These are phyloP conservation scores for Eumeta japonica DNA, from an alignment of 1,140 invertebrate genomes.

Conservation along the genomic window DNA sequence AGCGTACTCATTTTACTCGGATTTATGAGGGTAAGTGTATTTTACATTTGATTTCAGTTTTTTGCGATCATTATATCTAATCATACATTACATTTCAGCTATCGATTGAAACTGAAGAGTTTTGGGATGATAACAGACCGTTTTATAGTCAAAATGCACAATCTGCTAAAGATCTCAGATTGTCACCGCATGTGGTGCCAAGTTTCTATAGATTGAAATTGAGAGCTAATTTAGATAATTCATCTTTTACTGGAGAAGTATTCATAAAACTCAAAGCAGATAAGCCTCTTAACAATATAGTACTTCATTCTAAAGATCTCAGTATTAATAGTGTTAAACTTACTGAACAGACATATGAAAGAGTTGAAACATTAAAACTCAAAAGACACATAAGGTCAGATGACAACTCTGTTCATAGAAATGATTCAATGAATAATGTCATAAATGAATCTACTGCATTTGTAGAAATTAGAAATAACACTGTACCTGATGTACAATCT, in stretches of 20 bases:
- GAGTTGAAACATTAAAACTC: constrained; percentile 29
- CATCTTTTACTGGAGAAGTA: constrained; percentile 64
- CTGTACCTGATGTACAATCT: constrained; percentile 7
- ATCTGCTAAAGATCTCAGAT: constrained; percentile 38
- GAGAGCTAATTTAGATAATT: constrained; percentile 60
- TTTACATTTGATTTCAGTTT: no score
- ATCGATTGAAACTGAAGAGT: constrained; percentile 15
- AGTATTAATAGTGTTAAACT: constrained; percentile 49
- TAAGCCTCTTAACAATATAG: constrained; percentile 52
- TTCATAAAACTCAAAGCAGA: constrained; percentile 56
- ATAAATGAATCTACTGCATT: constrained; percentile 12
- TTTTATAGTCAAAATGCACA: no score
- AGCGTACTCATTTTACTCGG: no score
- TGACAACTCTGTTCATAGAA: no score
- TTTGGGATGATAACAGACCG: constrained; percentile 38
- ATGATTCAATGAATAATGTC: no score
- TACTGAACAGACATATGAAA: constrained; percentile 47
- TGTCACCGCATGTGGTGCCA: constrained; percentile 64
- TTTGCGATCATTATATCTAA: no score
- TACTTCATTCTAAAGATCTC: constrained; percentile 67
- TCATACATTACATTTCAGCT: background rate
- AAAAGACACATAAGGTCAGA: no score
- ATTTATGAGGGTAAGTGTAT: no score
- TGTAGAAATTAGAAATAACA: constrained; percentile 5
- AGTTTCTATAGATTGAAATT: constrained; percentile 69